Percentiles rank a stretch among this genome's conserved stretches.
These are phyloP conservation scores for Lasioglossum vierecki DNA, from an alignment of 2,888 invertebrate genomes.

Conservation along the genomic window DNA sequence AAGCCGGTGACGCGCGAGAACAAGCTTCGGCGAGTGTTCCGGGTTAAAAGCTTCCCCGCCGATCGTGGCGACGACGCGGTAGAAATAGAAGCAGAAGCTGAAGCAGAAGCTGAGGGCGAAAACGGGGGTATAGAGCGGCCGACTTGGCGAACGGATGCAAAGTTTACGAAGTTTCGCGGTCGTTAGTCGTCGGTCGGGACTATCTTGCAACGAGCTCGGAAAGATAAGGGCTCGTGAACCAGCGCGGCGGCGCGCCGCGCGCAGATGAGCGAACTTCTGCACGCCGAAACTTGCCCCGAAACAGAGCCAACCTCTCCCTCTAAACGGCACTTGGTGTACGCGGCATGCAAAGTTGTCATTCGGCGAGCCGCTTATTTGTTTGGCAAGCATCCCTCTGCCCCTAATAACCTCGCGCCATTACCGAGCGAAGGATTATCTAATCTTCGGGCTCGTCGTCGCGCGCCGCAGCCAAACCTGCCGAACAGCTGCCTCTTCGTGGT, in stretches of 20 bases:
- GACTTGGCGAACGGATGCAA: slow-evolving; percentile 63
- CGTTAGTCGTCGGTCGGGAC: slow-evolving; percentile 63
- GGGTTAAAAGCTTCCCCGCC: slow-evolving; percentile 41
- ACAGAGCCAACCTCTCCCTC: slow-evolving; percentile 52
- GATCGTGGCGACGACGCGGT: slow-evolving; percentile 18
- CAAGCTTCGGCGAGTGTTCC: slow-evolving; percentile 31
- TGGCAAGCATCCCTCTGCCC: slow-evolving; percentile 30
- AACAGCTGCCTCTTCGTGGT: slow-evolving; percentile 10
- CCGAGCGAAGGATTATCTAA: slow-evolving; percentile 42
- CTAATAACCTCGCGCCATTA: slow-evolving; percentile 49
- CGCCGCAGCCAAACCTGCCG: slow-evolving; percentile 20
- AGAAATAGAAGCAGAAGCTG: not conserved
- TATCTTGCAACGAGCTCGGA: slow-evolving; percentile 52
- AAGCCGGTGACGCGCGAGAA: slow-evolving; percentile 30
- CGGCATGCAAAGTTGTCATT: slow-evolving; percentile 54
- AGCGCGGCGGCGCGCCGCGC: slow-evolving; percentile 52
- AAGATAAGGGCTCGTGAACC: slow-evolving; percentile 65
- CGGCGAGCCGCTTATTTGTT: slow-evolving; percentile 53
- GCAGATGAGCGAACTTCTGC: slow-evolving; percentile 64
- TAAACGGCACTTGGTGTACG: slow-evolving; percentile 46
- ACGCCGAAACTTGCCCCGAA: slow-evolving; percentile 56
- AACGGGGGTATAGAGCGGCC: not conserved
- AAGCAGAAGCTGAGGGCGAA: not conserved
- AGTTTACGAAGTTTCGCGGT: slow-evolving; percentile 66
- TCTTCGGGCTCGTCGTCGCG: not conserved